Evolutionary conservation across 2,888 invertebrate species (phyloP).

Genomic region (Chrysolina haemoptera): DNA sequence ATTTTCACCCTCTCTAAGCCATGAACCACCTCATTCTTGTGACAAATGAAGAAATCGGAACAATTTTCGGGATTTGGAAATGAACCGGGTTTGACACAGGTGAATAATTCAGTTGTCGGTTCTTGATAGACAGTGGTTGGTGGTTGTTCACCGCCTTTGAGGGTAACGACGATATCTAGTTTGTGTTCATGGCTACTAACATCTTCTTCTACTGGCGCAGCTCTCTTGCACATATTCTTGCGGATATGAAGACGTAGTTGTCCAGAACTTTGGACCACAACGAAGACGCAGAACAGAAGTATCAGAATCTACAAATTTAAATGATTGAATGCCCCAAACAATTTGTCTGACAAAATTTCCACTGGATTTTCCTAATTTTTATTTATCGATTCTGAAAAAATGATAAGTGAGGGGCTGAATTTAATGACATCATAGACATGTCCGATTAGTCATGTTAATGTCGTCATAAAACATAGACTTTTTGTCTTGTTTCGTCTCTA

Average conservation of each 20-base stretch:
- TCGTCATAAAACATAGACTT: no score
- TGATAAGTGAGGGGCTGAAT: no score
- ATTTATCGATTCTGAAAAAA: no score
- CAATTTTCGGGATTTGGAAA: constrained; percentile 23
- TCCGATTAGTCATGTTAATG: no score
- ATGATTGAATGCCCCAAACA: no score
- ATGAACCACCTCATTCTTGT: constrained; percentile 4
- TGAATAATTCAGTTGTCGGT: neutral
- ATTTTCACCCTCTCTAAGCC: constrained; percentile 11
- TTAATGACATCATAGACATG: no score
- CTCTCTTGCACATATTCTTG: neutral
- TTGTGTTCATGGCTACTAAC: neutral
- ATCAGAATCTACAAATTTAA: neutral
- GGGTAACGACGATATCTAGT: constrained; percentile 27
- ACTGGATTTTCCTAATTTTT: no score
- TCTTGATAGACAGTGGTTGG: neutral
- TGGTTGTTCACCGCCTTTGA: constrained; percentile 11
- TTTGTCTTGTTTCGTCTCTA: no score
- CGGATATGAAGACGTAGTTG: neutral
- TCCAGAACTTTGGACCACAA: neutral
- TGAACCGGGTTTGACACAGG: constrained; percentile 19
- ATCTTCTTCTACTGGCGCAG: neutral
- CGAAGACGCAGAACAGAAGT: neutral
- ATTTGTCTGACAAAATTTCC: no score
- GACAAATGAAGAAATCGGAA: constrained; percentile 28